Evolutionary conservation across 1,140 invertebrate species (phyloP), one percentile per base, ranked within the genome.

Genomic region (Plectus sambesii): DNA sequence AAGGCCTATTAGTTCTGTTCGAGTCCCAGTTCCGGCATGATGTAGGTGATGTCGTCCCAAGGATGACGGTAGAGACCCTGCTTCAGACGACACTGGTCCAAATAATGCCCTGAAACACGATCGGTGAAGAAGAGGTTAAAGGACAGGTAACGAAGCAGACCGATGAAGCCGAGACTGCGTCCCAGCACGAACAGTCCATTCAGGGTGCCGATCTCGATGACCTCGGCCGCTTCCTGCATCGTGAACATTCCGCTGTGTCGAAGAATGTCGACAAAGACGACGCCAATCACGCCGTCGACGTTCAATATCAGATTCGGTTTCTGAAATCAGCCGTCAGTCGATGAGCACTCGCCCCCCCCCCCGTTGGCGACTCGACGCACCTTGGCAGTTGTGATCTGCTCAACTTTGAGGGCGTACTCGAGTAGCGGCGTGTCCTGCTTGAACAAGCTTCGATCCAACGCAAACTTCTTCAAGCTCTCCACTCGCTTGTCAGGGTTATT

Each of bases 11-110:
- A n/a, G n/a, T n/a, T n/a, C n/a, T n/a, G n/a, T n/a, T n/a, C n/a
- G n/a, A n/a, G n/a, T n/a, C n/a, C n/a, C 41, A 42, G 20, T 45
- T 89, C 86, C 1, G 85, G 85, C 62, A 96, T 78, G 63, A 99
- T 86, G 70, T 98, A 98, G 3, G 87, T 90, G 72, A 99, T 98
- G 70, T 99, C 94, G 71, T 99, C 94, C 93, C 93, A 99, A 12
- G 94, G 94, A 74, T 98, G 93, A 59, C 94, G 81, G 73, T 99
- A 99, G 5, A 99, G 77, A 9, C 92, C 93, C 77, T 99, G 94
- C 70, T 97, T 96, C 71, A 99, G 77, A 55, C 93, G 77, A 73
- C 90, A 94, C 74, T 99, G 94, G 74, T 99, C 94, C 76, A 99
- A 81, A 66, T 84, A 97, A 71, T 99, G 94, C 38, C 90, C 82